Base-by-base conservation (phyloP, 2,113 vertebrate genomes). In the Himantopus leucocephalus region DNA sequence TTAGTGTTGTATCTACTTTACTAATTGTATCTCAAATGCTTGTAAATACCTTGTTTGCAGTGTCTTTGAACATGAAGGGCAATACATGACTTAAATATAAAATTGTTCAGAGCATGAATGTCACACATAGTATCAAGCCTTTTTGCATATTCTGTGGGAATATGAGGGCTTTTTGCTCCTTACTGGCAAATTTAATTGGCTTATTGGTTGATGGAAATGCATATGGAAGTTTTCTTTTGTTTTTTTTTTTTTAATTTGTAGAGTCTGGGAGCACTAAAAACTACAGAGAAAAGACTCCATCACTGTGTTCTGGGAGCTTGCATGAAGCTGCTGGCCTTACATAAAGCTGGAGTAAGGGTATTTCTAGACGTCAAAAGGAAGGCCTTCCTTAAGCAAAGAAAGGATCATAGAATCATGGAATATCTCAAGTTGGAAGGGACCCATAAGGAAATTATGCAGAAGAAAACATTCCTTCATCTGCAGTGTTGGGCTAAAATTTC, bases 11-110 rank as follows among this genome's bases (percentile, higher is more conserved):
- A 89, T 82, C 76, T 89, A n/a, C 39, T 60, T 26, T 45, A 47
- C 23, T 92, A 35, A 85, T 94, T 94, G 88, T 84, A 63, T 60
- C 43, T 93, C 56, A 92, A 85, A 87, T 50, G 55, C 58, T 82
- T 47, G 14, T 34, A 96, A 94, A 85, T 89, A 91, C 13, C 14
- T 88, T 47, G n/a, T 60, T 60, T 47, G 41, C 17, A 56, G 24
- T 87, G 92, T 70, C 53, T 85, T 75, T 91, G 55, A 77, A 87
- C 13, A 48, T 30, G 35, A 9, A 87, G 14, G 35, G 39, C 9
- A 81, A 81, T 30, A 68, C n/a, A 53, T 14, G 35, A 82, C 41
- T 55, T n/a, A 64, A 86, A 63, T 17, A 72, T 6, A 87, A 79
- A 91, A 84, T 10, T 8, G 1, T 56, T 90, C 52, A 71, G 14